Evolutionary conservation across 2,797 vertebrate genomes (phyloP).

Genomic region (Carduelis carduelis): DNA sequence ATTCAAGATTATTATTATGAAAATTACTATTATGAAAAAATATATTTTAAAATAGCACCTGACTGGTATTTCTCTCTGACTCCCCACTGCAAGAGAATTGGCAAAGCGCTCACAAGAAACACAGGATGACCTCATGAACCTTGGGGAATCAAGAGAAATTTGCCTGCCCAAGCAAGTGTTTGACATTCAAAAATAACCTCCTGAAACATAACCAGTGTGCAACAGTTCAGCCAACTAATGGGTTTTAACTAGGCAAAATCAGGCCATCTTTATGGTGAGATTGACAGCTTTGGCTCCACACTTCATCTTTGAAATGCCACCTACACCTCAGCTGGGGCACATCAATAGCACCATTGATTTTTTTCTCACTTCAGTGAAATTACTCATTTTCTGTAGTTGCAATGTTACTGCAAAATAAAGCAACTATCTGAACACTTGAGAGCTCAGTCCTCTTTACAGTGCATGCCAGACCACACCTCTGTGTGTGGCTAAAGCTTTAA

Average conservation of each 20-base stretch:
- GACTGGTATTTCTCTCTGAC: neutral
- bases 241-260: neutral
- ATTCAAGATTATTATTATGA: neutral
- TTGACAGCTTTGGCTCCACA: neutral
- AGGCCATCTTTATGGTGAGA: neutral
- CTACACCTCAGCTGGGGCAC: neutral
- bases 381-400: neutral
- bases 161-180: neutral
- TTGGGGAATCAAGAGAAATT: neutral
- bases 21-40: neutral
- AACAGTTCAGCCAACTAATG: neutral
- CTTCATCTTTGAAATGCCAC: constrained; percentile 10
- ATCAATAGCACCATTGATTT: neutral
- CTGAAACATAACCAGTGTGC: neutral
- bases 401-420: neutral
- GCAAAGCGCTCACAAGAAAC: neutral
- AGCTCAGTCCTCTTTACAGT: neutral
- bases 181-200: constrained; percentile 4
- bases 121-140: neutral
- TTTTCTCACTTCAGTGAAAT: neutral
- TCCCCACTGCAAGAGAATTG: neutral
- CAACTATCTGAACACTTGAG: neutral
- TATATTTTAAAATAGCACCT: neutral
- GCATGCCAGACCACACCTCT: neutral
- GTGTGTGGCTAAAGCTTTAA: neutral